Base-by-base conservation (phyloP, 1,140 invertebrate species). In the Pinna nobilis region DNA sequence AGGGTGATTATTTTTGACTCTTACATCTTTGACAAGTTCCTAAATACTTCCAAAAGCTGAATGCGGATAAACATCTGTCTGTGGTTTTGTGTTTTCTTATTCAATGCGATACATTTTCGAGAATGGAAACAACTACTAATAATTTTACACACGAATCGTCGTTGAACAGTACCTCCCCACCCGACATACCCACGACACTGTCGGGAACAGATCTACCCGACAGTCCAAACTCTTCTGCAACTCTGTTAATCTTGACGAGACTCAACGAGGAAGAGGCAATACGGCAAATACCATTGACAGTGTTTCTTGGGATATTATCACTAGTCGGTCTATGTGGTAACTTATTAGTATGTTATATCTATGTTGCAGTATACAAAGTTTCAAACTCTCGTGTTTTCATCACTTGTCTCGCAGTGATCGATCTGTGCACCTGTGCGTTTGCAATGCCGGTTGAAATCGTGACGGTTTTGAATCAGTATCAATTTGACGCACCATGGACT, bases 371-470 rank as follows among this genome's bases (percentile, higher is more conserved):
- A 7, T 75, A 75, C 41, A 75, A 50, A 13, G 47, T 64, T 7
- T 75, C 73, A 18, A 75, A 70, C 37, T 75, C 81, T 0, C 70
- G 74, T 28, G 44, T 70, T 20, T 84, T 84, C 55, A 68, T 84
- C 5, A 57, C 76, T 23, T 69, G 64, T 13, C 50, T 84, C 23
- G 79, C 83, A 13, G 60, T 75, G 4, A 49, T 84, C 11, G 83
- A 84, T 66, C 74, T 84, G 3, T 61, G 79, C 39, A 82, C 82
- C 25, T 84, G 83, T 65, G 44, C 77, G 9, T 59, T 83, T 20
- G 80, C 78, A 35, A 79, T 84, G 47, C 83, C 83, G 3, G 75
- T 79, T 1, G 83, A 84, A 57, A 79, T 82, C 23, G 49, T 72
- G 18, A 70, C 76, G 11, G 67, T 80, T 39, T 18, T 66, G 18